Conservation (phyloP, 2,888 invertebrate species). For the Omphaloscelis lunosa region DNA sequence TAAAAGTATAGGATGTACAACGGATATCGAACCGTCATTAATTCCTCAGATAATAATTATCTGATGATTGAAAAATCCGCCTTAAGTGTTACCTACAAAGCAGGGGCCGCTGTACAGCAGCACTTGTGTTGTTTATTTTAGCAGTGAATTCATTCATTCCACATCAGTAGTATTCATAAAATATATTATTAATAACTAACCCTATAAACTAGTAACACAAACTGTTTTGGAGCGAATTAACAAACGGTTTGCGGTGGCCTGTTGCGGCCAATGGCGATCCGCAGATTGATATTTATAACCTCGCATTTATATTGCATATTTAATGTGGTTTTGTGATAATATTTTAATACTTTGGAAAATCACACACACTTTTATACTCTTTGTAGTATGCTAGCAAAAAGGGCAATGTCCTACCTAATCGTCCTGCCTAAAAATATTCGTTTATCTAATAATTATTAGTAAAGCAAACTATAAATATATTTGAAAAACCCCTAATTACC, state of each 20-base stretch:
- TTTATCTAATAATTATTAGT: background rate
- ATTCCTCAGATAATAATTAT: too few relatives aligned
- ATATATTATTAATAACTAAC: constrained; percentile 25
- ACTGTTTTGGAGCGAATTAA: constrained; percentile 22
- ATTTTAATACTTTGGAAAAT: background rate
- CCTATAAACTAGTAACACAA: constrained; percentile 5
- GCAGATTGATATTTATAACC: constrained; percentile 37
- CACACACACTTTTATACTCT: background rate
- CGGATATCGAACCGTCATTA: too few relatives aligned
- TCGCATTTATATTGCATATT: background rate
- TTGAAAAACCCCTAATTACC: too few relatives aligned
- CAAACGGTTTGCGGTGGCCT: constrained; percentile 24
- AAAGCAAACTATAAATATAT: too few relatives aligned
- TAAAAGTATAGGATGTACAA: too few relatives aligned
- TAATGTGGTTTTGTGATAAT: constrained; percentile 6
- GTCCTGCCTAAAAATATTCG: background rate
- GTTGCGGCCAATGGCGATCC: constrained; percentile 5
- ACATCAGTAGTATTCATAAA: constrained; percentile 12
- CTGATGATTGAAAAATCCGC: too few relatives aligned
- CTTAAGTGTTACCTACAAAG: too few relatives aligned
- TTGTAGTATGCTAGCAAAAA: background rate
- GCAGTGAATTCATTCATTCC: background rate
- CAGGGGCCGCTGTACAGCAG: background rate
- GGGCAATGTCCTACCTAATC: background rate
- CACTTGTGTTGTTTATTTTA: too few relatives aligned